Evolutionary conservation across 2,888 invertebrate species (phyloP).

Genomic region (Drosophila flavopinicola): DNA sequence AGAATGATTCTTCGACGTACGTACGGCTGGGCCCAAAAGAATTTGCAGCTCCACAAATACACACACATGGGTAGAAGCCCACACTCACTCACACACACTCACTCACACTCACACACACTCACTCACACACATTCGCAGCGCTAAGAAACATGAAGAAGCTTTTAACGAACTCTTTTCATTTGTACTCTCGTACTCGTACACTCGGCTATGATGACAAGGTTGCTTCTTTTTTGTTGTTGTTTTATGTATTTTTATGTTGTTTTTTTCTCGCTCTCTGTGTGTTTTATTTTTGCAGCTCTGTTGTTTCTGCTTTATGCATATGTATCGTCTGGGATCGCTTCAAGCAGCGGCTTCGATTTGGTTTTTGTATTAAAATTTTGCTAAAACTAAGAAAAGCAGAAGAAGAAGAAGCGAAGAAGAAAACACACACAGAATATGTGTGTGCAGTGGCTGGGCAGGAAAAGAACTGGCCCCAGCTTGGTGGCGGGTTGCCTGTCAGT

Average conservation of each 20-base stretch:
- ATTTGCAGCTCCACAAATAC: slow-evolving; percentile 64
- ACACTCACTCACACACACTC: slow-evolving; percentile 10
- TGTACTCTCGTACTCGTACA: slow-evolving; percentile 71
- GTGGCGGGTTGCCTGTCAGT: slow-evolving; percentile 30
- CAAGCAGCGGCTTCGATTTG: slow-evolving; percentile 63
- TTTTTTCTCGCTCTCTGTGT: too few relatives aligned
- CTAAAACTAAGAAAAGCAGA: slow-evolving; percentile 64
- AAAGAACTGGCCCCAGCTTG: slow-evolving; percentile 34
- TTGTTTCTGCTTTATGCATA: slow-evolving; percentile 66
- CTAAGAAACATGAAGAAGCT: slow-evolving; percentile 78
- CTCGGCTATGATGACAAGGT: slow-evolving; percentile 73
- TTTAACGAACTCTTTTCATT: slow-evolving; percentile 80
- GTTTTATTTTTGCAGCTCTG: slow-evolving; percentile 39
- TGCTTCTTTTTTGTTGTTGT: slow-evolving; percentile 45
- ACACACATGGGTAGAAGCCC: slow-evolving; percentile 10
- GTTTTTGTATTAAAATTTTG: slow-evolving; percentile 76
- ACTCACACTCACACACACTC: slow-evolving; percentile 3
- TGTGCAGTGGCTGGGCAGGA: slow-evolving; percentile 22
- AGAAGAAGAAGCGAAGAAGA: too few relatives aligned
- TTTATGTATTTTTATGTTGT: slow-evolving; percentile 9
- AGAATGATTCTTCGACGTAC: slow-evolving; percentile 64
- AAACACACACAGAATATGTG: too few relatives aligned
- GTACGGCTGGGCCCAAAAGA: slow-evolving; percentile 63
- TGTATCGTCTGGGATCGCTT: slow-evolving; percentile 73
- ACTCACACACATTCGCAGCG: slow-evolving; percentile 12